Evolutionary conservation across 2,113 vertebrate species (phyloP).

Genomic region (Polypterus senegalus): DNA sequence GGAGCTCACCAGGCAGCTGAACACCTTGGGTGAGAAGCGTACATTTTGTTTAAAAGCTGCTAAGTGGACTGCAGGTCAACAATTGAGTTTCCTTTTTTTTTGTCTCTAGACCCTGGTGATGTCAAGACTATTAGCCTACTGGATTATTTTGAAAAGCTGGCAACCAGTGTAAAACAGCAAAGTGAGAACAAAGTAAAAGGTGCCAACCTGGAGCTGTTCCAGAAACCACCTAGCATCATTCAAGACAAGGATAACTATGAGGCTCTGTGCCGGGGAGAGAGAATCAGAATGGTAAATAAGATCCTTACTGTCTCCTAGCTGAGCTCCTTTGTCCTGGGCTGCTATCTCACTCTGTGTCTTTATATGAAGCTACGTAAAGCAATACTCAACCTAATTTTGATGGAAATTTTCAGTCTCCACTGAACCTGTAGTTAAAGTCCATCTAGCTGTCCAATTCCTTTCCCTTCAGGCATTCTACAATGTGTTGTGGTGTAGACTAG

Average conservation of each 20-base stretch:
- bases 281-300: slow-evolving; percentile 17
- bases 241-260: slow-evolving; percentile 10
- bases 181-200: not conserved
- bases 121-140: slow-evolving; percentile 1
- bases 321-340: no score
- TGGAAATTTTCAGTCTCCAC: no score
- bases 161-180: not conserved
- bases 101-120: slow-evolving; percentile 9
- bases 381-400: no score
- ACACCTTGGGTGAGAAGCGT: slow-evolving; percentile 10
- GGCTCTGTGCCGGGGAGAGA: slow-evolving; percentile 23
- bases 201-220: slow-evolving; percentile 7
- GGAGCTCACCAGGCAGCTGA: not conserved
- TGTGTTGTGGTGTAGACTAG: no score
- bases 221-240: not conserved
- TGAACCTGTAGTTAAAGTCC: no score
- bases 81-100: not conserved
- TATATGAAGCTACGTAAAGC: no score
- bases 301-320: no score
- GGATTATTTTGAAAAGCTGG: slow-evolving; percentile 1
- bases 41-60: not conserved
- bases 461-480: no score
- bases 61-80: not conserved
- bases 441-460: no score
- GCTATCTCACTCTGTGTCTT: not conserved